phyloP scores from a whole-genome alignment of 2,797 vertebrate genomes.

The Sebastes melanostomus region DNA sequence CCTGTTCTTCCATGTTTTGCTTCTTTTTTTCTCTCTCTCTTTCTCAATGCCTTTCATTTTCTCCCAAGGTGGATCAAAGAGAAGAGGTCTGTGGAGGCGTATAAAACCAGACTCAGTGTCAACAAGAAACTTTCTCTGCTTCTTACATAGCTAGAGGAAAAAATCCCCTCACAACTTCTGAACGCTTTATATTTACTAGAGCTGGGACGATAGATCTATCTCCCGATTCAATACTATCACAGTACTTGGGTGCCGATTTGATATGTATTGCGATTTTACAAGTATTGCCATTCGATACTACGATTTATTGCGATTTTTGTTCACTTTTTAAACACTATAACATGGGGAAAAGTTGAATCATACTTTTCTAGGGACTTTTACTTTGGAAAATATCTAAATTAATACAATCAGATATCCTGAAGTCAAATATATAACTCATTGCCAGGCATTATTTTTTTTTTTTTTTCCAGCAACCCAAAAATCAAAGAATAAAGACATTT shows the following conservation, averaged over 20 bases:
- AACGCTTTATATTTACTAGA: neutral
- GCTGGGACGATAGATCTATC: no score
- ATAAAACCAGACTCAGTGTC: conserved; percentile 53
- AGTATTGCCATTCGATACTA: rapidly evolving
- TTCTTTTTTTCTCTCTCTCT: conserved; percentile 13
- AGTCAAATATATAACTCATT: no score
- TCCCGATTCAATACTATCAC: no score
- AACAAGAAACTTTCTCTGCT: conserved; percentile 48
- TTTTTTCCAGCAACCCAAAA: no score
- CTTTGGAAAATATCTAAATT: no score
- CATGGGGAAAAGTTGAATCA: no score
- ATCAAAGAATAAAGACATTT: no score
- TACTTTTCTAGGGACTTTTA: neutral
- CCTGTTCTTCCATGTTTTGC: conserved; percentile 8
- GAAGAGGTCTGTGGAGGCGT: conserved; percentile 53
- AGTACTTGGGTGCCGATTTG: no score
- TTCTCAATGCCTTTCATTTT: conserved; percentile 49
- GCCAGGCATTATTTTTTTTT: rapidly evolving
- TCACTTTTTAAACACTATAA: no score
- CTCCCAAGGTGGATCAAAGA: conserved; percentile 68
- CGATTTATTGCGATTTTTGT: no score
- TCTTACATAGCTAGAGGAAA: neutral
- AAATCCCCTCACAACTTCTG: neutral
- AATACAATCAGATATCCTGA: no score
- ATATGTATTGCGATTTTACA: no score